Percentiles rank a stretch among this genome's conserved stretches.
phyloP scores from a whole-genome alignment of 2,888 invertebrate species.

The Rhamnusium bicolor region DNA sequence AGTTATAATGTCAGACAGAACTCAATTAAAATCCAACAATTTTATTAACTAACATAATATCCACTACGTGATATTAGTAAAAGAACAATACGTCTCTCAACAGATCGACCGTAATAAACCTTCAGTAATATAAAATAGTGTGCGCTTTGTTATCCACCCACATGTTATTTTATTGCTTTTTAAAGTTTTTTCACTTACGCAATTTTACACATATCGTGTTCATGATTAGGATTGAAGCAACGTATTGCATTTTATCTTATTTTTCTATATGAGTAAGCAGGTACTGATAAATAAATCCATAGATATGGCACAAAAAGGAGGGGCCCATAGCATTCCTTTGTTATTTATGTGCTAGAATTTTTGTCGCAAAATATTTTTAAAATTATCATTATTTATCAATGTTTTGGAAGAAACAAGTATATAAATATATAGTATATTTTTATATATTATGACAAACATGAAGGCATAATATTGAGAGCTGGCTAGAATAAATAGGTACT shows the following conservation, averaged over 20 bases:
- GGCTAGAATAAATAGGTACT: no score
- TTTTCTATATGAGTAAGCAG: background rate
- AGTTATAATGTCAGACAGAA: background rate
- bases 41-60: background rate
- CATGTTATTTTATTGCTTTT: background rate
- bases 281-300: background rate
- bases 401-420: no score
- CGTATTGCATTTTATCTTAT: background rate
- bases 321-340: background rate
- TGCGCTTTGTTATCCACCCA: constrained; percentile 10
- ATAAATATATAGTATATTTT: no score
- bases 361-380: no score
- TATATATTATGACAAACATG: no score
- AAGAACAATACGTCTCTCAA: background rate
- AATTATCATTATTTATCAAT: no score
- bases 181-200: background rate
- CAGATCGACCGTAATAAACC: background rate
- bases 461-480: no score
- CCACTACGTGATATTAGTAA: background rate
- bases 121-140: constrained; percentile 4
- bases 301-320: background rate
- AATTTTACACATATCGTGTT: background rate
- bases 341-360: no score
- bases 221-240: background rate
- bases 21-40: background rate